These are phyloP conservation scores for Paraescarpia echinospica DNA, from an alignment of 1,140 invertebrate species.

Conservation along the genomic window DNA sequence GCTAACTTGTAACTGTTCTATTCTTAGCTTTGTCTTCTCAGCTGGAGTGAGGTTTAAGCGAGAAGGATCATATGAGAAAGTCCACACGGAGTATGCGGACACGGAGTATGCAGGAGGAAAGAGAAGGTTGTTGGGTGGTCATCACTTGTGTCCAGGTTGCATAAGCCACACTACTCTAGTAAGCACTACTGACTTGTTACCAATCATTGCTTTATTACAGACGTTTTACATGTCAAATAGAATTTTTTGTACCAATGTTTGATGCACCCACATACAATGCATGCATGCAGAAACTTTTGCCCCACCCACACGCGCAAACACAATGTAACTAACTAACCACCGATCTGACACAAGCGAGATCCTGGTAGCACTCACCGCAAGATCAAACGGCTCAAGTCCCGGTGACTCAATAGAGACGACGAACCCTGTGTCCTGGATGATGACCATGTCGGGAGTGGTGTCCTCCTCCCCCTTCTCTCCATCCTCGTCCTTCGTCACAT, in stretches of 20 bases:
- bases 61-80: no score
- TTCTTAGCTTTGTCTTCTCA: not conserved
- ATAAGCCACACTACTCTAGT: not conserved
- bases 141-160: no score
- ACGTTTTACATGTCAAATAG: no score
- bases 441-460: slow-evolving; percentile 65
- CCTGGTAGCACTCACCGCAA: slow-evolving; percentile 69
- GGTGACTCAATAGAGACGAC: slow-evolving; percentile 89
- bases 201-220: no score
- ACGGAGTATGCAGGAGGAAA: no score
- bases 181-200: not conserved
- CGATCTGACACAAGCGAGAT: slow-evolving; percentile 13
- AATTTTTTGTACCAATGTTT: no score
- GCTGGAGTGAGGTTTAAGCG: not conserved
- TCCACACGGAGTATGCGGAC: no score
- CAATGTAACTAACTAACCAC: not conserved
- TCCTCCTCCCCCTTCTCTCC: slow-evolving; percentile 30
- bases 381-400: slow-evolving; percentile 85
- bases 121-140: no score
- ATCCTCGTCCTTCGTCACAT: slow-evolving; percentile 11
- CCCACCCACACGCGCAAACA: no score
- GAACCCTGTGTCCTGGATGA: slow-evolving; percentile 92
- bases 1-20: not conserved
- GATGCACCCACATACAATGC: no score
- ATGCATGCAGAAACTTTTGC: no score